phyloP scores from a whole-genome alignment of 1,140 invertebrate species.

The Oryctes rhinoceros region DNA sequence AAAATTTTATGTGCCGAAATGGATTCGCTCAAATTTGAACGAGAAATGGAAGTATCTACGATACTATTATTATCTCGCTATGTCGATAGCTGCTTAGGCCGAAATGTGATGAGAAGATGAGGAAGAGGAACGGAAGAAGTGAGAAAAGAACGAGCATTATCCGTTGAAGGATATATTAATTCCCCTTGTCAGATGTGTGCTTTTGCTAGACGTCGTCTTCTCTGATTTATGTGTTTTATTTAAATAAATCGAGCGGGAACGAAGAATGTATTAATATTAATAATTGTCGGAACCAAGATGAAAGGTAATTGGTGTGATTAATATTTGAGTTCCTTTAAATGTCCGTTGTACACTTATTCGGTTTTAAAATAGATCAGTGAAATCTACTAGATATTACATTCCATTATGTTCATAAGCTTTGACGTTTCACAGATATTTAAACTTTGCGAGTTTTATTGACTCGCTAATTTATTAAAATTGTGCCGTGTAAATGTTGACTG shows the following conservation, averaged over 20 bases:
- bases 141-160: slow-evolving; percentile 5
- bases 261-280: slow-evolving; percentile 32
- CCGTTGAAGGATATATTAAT: slow-evolving; percentile 14
- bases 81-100: not conserved
- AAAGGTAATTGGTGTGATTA: not conserved
- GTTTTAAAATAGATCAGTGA: not conserved
- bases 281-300: slow-evolving; percentile 5
- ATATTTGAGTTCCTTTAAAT: not conserved
- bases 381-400: not conserved
- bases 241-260: slow-evolving; percentile 18
- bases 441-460: too few species aligned
- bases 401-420: not conserved
- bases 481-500: too few species aligned
- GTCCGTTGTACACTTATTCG: not conserved
- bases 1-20: slow-evolving; percentile 3
- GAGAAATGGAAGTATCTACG: slow-evolving; percentile 27
- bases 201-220: slow-evolving; percentile 2
- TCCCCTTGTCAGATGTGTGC: slow-evolving; percentile 14
- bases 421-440: too few species aligned
- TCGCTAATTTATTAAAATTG: too few species aligned
- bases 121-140: not conserved
- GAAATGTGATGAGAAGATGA: slow-evolving; percentile 10
- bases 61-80: not conserved
- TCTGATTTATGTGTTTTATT: slow-evolving; percentile 34
- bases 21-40: slow-evolving; percentile 15